These are phyloP conservation scores for Physella acuta DNA, from an alignment of 1,140 invertebrate species.

Conservation along the genomic window DNA sequence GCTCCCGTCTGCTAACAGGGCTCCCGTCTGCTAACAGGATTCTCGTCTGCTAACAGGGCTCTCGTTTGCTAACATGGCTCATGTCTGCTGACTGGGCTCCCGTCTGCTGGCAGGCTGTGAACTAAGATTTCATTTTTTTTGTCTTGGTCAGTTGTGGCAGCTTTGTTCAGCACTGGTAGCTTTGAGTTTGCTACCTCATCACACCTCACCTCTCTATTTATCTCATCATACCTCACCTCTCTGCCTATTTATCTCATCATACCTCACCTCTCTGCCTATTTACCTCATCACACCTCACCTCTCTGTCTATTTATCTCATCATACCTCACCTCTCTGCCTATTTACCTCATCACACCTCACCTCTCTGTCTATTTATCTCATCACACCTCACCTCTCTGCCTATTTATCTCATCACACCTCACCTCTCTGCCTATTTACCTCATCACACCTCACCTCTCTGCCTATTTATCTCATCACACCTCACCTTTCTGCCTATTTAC, in stretches of 20 bases:
- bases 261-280: not conserved
- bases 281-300: not conserved
- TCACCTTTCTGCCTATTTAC: slow-evolving; percentile 3
- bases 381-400: not conserved
- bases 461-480: not conserved
- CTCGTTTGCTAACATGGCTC: too few relatives aligned
- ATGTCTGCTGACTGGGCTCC: too few relatives aligned
- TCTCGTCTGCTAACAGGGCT: too few relatives aligned
- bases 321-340: too few relatives aligned
- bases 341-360: not conserved
- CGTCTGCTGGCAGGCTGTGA: too few relatives aligned
- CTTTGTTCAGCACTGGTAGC: not conserved
- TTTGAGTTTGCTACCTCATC: not conserved
- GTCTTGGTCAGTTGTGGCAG: not conserved
- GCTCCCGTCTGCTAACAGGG: too few relatives aligned
- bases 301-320: not conserved
- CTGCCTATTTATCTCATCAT: not conserved
- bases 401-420: not conserved
- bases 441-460: not conserved
- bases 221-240: not conserved
- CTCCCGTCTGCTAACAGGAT: too few relatives aligned
- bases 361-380: not conserved
- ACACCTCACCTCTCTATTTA: not conserved
- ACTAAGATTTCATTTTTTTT: too few relatives aligned
- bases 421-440: not conserved